Base-by-base conservation (phyloP, 2,888 invertebrate species). In the Muscina levida region DNA sequence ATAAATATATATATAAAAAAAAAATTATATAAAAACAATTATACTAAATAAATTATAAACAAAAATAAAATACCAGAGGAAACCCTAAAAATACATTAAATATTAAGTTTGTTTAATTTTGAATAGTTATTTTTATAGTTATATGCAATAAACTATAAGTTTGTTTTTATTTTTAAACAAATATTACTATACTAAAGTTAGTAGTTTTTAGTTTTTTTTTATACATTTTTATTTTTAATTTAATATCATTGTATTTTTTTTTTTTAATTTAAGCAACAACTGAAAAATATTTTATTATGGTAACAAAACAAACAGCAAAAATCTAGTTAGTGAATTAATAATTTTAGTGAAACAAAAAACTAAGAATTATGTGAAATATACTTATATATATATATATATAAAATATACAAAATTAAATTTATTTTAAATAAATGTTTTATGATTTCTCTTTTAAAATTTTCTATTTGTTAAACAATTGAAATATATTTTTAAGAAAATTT, bases 241-340 rank as follows among this genome's bases (percentile, higher is more conserved):
- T 1, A 51, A 51, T 6, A 53, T 22, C n/a, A n/a, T n/a, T n/a
- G n/a, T n/a, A 24, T 4, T 62, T 67, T 24, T 67, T 65, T 15
- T 53, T 62, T 53, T 10, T 59, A 68, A 39, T 39, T 57, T 66
- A n/a, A 15, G 57, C 0, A 42, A 51, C 3, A 51, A 51, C n/a
- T n/a, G 13, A 1, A 39, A 59, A 59, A 17, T 39, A 59, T 59
- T n/a, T 59, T 39, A 37, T 59, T 39, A 22, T 62, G 71, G 70
- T 67, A 72, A 42, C 6, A 48, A 19, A 56, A 2, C 72, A 26
- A 10, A 53, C 53, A 22, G 13, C 44, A 73, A 57, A 62, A 71
- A 71, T 80, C 71, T 81, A 81, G 81, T 77, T 81, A 81, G 81
- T 75, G 72, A 77, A 81, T 75, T 81, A 44, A 74, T 66, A 81